phyloP scores from a whole-genome alignment of 1,140 invertebrate genomes.

The Papilio helenus region DNA sequence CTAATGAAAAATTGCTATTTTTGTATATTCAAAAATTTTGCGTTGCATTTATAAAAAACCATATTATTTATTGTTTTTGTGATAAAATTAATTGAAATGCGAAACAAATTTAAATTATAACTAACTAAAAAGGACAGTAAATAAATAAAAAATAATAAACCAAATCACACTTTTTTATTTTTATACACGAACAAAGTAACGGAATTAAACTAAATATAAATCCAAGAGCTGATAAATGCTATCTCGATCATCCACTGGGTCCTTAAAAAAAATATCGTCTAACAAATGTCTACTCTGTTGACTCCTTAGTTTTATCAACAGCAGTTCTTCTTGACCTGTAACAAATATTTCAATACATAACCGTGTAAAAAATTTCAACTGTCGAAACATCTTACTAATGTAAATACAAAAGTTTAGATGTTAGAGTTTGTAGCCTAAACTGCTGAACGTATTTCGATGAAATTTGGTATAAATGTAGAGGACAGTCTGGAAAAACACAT shows the following conservation, averaged over 20 bases:
- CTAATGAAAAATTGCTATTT: too few relatives aligned
- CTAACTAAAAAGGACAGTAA: too few relatives aligned
- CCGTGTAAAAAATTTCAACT: background rate
- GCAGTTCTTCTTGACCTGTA: slow-evolving; percentile 46
- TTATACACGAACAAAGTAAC: slow-evolving; percentile 29
- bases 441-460: too few relatives aligned
- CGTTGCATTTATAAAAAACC: too few relatives aligned
- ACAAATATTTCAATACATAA: slow-evolving; percentile 34
- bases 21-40: too few relatives aligned
- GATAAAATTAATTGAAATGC: too few relatives aligned
- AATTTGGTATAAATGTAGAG: too few relatives aligned
- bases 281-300: slow-evolving; percentile 31
- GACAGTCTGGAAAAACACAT: too few relatives aligned
- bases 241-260: slow-evolving; percentile 31
- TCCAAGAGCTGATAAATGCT: slow-evolving; percentile 47
- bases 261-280: slow-evolving; percentile 22
- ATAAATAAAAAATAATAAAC: slow-evolving; percentile 31
- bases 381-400: background rate
- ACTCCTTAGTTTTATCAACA: slow-evolving; percentile 45
- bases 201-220: slow-evolving; percentile 41
- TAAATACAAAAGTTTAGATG: too few relatives aligned
- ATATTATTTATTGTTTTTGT: too few relatives aligned
- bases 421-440: too few relatives aligned
- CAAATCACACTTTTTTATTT: slow-evolving; percentile 36
- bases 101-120: too few relatives aligned